Evolutionary conservation across 2,797 vertebrate genomes (phyloP).

Genomic region (Eleutherodactylus coqui): DNA sequence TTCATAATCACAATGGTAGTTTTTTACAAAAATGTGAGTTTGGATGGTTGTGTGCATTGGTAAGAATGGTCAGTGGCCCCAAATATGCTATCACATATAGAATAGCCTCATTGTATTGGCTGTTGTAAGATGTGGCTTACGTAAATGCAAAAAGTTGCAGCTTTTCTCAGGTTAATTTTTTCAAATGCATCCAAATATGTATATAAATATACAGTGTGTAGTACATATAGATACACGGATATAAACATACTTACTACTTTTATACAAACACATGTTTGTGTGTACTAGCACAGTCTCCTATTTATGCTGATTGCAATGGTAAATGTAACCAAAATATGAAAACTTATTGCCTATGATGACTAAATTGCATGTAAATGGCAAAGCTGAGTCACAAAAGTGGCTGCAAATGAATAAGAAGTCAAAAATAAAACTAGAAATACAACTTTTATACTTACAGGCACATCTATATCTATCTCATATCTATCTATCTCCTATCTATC

Average conservation of each 20-base stretch:
- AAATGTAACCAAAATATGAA: neutral
- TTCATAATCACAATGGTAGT: no score
- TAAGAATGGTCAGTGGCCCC: neutral
- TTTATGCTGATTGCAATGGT: neutral
- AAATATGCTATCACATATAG: neutral
- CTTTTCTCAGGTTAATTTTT: no score
- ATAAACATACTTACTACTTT: no score
- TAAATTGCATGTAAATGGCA: neutral
- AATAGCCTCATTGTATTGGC: neutral
- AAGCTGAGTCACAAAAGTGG: neutral
- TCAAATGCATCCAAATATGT: no score
- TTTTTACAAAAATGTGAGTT: neutral
- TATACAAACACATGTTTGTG: no score
- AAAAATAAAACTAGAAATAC: neutral
- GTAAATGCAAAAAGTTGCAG: no score
- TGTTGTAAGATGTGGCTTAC: no score
- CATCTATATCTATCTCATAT: no score
- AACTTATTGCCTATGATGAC: neutral
- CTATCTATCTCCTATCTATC: no score
- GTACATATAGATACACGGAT: no score
- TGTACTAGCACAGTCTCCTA: neutral
- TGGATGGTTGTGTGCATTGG: neutral
- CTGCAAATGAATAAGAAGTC: neutral
- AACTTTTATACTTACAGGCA: neutral
- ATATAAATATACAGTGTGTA: no score